Base-by-base conservation (phyloP, 2,113 vertebrate genomes). In the Paratilapia polleni region DNA sequence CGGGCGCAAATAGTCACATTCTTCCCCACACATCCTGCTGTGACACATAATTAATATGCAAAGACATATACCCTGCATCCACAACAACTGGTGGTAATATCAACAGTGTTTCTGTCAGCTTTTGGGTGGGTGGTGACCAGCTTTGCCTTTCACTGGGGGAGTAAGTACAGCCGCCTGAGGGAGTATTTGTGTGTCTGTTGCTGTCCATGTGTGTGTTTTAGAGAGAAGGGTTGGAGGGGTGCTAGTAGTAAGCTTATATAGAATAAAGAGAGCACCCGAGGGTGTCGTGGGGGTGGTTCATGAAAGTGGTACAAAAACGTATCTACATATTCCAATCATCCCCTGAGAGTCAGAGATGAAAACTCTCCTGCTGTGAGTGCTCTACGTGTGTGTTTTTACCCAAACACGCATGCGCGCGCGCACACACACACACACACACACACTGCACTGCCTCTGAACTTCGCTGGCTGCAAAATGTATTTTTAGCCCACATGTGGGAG, bases 401-500 rank as follows among this genome's bases (percentile, higher is more conserved):
- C 36, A 36, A 6, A 36, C 36, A 36, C 36, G 1, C 68, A 73
- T 47, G 20, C 26, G 31, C 6, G 47, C 22, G 17, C 43, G 15
- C 43, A 47, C 43, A 14, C 52, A 56, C 52, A n/a, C 62, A 58
- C 60, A 84, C 64, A 80, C 74, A 90, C 81, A 89, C 57, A 82
- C 34, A 74, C 31, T 56, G 88, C 64, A 78, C 82, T 93, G 90
- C 81, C 87, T 93, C 87, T 90, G 86, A 94, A 93, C 90, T 92
- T 91, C 88, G 87, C 80, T 90, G 89, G 92, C 87, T 92, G 73
- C 82, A 88, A 87, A 89, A 87, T 85, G 19, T 94, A 95, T 94
- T 94, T 95, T 92, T 94, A 94, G 89, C 78, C 83, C 57, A 88
- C 84, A 89, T 93, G 94, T 95, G 90, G 94, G 94, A 94, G 94